These are phyloP conservation scores for Cotesia vestalis DNA, from an alignment of 1,140 invertebrate genomes.

Conservation along the genomic window DNA sequence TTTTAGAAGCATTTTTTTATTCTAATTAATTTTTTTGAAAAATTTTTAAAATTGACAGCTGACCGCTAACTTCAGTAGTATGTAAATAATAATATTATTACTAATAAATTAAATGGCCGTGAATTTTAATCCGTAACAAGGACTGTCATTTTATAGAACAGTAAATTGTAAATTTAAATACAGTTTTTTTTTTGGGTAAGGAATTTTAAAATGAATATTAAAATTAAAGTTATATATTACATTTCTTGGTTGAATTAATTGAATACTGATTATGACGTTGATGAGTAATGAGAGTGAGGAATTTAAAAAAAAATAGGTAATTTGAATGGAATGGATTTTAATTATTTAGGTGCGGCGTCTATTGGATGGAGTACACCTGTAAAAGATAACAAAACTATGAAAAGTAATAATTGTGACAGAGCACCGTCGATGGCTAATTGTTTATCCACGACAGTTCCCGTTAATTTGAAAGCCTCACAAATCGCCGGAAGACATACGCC, in stretches of 20 bases:
- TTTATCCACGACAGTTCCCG: constrained; percentile 75
- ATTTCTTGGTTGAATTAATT: no score
- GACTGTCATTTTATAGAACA: no score
- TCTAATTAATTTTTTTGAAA: no score
- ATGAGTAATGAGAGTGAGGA: neutral
- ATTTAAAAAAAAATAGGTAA: no score
- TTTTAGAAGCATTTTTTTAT: no score
- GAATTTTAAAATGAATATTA: neutral
- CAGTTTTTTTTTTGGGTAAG: no score
- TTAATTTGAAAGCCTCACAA: constrained; percentile 72
- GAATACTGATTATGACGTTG: no score
- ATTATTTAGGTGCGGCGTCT: constrained; percentile 51
- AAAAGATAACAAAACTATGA: neutral
- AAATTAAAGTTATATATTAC: no score
- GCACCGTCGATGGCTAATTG: constrained; percentile 67
- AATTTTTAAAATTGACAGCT: no score
- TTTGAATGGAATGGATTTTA: no score
- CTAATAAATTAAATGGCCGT: neutral
- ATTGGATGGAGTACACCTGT: constrained; percentile 51
- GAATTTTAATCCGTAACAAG: no score
- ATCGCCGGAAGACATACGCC: constrained; percentile 74
- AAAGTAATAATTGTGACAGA: constrained; percentile 47
- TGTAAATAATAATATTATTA: neutral
- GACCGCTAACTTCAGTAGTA: neutral
- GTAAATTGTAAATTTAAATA: no score